Base-by-base conservation (phyloP, 2,888 invertebrate species). In the Brenthis hecate region DNA sequence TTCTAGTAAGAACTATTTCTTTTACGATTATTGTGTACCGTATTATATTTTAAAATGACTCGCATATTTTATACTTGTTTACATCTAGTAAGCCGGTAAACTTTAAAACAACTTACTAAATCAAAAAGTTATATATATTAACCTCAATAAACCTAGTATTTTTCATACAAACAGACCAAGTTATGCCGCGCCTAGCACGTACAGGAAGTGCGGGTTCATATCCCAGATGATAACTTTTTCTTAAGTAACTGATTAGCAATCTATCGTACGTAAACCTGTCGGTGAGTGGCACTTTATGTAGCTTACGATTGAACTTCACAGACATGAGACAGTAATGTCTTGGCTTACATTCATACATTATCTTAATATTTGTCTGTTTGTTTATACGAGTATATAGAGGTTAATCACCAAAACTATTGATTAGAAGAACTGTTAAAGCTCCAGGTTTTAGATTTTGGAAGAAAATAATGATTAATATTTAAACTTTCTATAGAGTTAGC, bases 141-240 rank as follows among this genome's bases (percentile, higher is more conserved):
- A 65, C 47, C 50, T 56, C 47, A 66, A 51, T 51, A 48, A 6
- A 32, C 1, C 4, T 56, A 36, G 13, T 32, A 19, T n/a, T 61
- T 58, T 56, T 56, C 56, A 56, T 56, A 60, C 57, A 55, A 63
- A 53, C 48, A 66, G 23, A 67, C 56, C 55, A n/a, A 56, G 68
- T 19, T 32, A 64, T 50, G 47, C n/a, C 65, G 51, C 54, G 28
- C 61, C 56, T 43, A 43, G 11, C 23, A 53, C 54, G 32, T 53
- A 56, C 72, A 70, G 72, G 72, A 72, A 72, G 72, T 66, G 68
- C 64, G 68, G 51, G 68, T 70, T 72, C 60, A 43, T 65, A 68
- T 70, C 70, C 60, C 68, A 66, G 68, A 64, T 51, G 68, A 70
- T 66, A 68, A 66, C 65, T 70, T 72, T 72, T 72, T 72, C 72